Base-by-base conservation (phyloP, 2,113 vertebrate species). In the Nyctibius bracteatus region DNA sequence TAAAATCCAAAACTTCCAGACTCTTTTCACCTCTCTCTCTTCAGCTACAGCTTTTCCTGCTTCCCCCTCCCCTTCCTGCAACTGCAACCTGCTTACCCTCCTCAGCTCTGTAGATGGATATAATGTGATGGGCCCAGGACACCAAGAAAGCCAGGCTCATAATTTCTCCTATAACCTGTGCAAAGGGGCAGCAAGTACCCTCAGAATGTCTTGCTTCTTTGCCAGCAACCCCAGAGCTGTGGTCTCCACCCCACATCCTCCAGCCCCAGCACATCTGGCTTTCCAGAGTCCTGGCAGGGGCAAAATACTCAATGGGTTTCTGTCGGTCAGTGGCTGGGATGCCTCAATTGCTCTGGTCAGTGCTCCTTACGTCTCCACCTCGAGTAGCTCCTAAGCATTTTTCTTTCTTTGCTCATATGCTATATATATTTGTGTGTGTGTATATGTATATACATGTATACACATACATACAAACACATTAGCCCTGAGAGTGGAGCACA, bases 381-480 rank as follows among this genome's bases (percentile, higher is more conserved):
- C 37, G 28, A 35, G 28, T 12, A 43, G 30, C 14, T 57, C 14
- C 35, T 25, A 28, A 0, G 0, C 4, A 16, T n/a, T 51, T 47
- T 75, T 59, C 27, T 90, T 61, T 35, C 62, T 55, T 80, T 67
- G 20, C 10, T 23, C 14, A 0, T 13, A 33, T 46, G 16, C n/a
- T 65, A 2, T 25, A 7, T 5, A 1, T 27, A 2, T 30, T 8
- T 52, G 5, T 44, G 43, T 19, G 4, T 27, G 7, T 6, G 13
- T 51, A n/a, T 33, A 4, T 66, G 7, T 52, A 2, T 52, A 1
- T 27, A 4, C 17, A 21, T 17, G 3, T 19, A 6, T 3, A 9
- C 3, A 44, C 3, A 19, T 10, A 33, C 6, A 66, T 3, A 17
- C 3, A 5, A 7, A 16, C 11, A 30, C 8, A 8, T 68, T 43